phyloP scores from a whole-genome alignment of 2,113 vertebrate species.

The Nibea albiflora region DNA sequence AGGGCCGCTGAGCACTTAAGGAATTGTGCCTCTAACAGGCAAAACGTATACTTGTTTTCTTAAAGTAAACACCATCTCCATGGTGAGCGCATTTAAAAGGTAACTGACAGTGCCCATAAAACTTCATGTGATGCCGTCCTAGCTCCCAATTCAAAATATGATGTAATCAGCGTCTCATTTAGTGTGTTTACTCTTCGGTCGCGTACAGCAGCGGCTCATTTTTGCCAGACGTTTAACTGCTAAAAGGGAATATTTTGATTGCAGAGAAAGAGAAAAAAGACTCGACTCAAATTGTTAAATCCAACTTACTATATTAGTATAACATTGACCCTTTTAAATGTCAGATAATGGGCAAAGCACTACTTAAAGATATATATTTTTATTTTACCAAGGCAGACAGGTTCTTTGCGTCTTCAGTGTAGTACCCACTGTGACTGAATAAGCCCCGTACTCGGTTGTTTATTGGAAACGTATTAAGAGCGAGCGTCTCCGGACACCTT shows the following conservation, averaged over 20 bases:
- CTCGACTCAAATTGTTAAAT: slow-evolving; percentile 32
- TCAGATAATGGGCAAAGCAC: slow-evolving; percentile 28
- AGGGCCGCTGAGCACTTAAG: slow-evolving; percentile 66
- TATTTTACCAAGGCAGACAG: slow-evolving; percentile 9
- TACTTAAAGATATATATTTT: background rate
- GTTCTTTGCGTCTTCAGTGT: slow-evolving; percentile 25
- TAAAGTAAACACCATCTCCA: slow-evolving; percentile 73
- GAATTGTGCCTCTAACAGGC: slow-evolving; percentile 63
- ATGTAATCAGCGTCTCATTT: slow-evolving; percentile 76
- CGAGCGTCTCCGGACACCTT: slow-evolving; percentile 75
- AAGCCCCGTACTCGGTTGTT: slow-evolving; percentile 61
- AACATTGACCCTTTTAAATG: slow-evolving; percentile 27
- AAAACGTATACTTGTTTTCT: slow-evolving; percentile 69
- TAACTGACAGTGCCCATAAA: slow-evolving; percentile 74
- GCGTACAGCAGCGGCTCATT: slow-evolving; percentile 23
- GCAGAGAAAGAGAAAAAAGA: slow-evolving; percentile 31
- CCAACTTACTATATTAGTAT: slow-evolving; percentile 36
- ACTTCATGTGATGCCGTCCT: slow-evolving; percentile 57
- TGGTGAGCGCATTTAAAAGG: slow-evolving; percentile 64
- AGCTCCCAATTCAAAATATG: slow-evolving; percentile 62
- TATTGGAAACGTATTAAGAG: slow-evolving; percentile 71
- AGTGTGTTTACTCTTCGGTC: slow-evolving; percentile 74
- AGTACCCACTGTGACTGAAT: slow-evolving; percentile 60
- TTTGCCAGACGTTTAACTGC: slow-evolving; percentile 57
- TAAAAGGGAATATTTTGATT: slow-evolving; percentile 59